phyloP scores from a whole-genome alignment of 2,888 invertebrate species.

The Rugalucina vietnamica region DNA sequence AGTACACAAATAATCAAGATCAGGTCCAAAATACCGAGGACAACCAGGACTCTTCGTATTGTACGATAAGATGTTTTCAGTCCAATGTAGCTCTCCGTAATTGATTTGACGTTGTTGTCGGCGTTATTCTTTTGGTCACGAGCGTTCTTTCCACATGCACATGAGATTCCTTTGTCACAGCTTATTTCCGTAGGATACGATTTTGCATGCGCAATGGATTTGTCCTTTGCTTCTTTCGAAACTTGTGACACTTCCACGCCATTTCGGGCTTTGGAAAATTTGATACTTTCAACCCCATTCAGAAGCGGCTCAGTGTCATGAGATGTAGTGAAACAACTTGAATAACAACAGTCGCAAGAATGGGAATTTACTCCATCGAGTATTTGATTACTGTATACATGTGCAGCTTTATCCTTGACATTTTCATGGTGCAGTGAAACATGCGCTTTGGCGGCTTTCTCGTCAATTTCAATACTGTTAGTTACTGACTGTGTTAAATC shows the following conservation, averaged over 20 bases:
- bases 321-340: no score
- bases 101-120: background rate
- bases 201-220: background rate
- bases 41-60: background rate
- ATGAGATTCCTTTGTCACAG: background rate
- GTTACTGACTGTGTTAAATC: no score
- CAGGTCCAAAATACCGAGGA: background rate
- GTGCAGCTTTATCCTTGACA: background rate
- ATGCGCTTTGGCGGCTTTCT: no score
- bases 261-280: background rate
- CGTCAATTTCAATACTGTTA: no score
- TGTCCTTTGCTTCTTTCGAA: background rate
- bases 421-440: background rate
- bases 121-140: background rate
- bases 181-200: background rate
- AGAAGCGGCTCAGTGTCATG: background rate
- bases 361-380: background rate
- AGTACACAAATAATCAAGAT: background rate
- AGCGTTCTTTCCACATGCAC: background rate
- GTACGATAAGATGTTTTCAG: background rate
- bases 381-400: background rate
- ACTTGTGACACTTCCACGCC: background rate
- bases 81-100: background rate
- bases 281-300: background rate
- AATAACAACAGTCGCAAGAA: background rate